Evolutionary conservation across 2,797 vertebrate species (phyloP), one percentile per base, ranked within the genome.

Genomic region (Danio aesculapii): DNA sequence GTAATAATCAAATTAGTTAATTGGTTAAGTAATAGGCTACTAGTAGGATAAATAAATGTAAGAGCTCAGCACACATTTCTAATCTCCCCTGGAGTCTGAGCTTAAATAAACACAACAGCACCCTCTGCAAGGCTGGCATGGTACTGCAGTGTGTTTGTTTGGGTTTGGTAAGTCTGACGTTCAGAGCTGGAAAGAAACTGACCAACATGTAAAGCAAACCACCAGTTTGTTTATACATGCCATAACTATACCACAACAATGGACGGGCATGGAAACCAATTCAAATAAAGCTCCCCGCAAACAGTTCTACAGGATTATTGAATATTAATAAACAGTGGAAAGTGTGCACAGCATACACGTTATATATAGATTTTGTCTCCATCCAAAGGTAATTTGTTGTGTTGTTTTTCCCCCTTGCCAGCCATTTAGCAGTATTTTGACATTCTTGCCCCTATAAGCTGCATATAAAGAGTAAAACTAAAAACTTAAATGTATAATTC

Each of bases 61-160:
- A 73, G 16, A 79, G 0, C 7, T 16, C 14, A 73, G 13, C 50
- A 16, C 62, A 64, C 8, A 71, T 9, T 55, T 66, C 10, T 44
- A 59, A 75, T 21, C 6, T 17, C 67, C 30, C 52, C 41, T 55
- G n/a, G 21, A 16, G 39, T 57, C 17, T 63, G 41, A 41, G 6
- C 13, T 16, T 6, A 75, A 83, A 52, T 57, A 50, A 66, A 75
- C 59, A 44, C 49, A 75, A 79, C 57, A 75, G 70, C 46, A 6
- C 75, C 75, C 52, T 75, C 81, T 83, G 62, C 66, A 75, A 55
- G 52, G 58, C 39, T 70, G 19, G 21, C 53, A 7, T 49, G 43
- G 63, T 55, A 75, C 12, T 74, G 47, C 74, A 64, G 30, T 30
- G 30, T 30, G 30, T 30, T 30, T 30, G 30, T 30, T 30, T 30